Evolutionary conservation across 2,888 invertebrate genomes (phyloP).

Genomic region (Cryptocephalus primarius): DNA sequence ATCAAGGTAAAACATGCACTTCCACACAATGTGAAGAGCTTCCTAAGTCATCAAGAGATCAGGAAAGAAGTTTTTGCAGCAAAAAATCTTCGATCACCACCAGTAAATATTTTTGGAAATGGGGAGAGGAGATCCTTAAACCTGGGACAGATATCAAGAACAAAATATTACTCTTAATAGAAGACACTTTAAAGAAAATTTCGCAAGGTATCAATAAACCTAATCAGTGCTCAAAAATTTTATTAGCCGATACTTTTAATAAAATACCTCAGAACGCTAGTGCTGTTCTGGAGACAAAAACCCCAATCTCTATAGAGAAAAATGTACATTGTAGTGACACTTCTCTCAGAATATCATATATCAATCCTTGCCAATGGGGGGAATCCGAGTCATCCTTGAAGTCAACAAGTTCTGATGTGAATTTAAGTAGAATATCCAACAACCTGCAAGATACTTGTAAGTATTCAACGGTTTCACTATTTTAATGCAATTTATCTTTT

Average conservation of each 20-base stretch:
- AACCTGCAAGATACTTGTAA: too few species aligned
- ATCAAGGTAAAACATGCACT: too few species aligned
- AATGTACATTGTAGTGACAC: neutral
- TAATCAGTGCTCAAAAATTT: too few species aligned
- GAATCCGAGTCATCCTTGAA: neutral
- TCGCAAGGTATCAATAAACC: too few species aligned
- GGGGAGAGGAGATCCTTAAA: constrained; percentile 30
- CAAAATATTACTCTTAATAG: constrained; percentile 25
- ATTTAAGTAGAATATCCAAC: too few species aligned
- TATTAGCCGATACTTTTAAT: constrained; percentile 7
- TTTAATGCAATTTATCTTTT: too few species aligned
- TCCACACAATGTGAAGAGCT: too few species aligned
- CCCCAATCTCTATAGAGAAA: neutral
- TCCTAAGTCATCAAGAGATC: too few species aligned
- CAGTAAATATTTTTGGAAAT: constrained; percentile 21
- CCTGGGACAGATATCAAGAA: constrained; percentile 31
- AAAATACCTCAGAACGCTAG: constrained; percentile 4
- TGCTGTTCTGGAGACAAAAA: neutral
- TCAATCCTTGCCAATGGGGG: neutral
- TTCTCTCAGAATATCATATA: neutral
- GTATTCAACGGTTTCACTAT: too few species aligned
- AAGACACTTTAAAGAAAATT: constrained; percentile 21
- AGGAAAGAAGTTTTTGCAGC: too few species aligned
- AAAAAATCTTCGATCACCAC: neutral
- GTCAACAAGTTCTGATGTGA: too few species aligned